Evolutionary conservation across 2,888 invertebrate species (phyloP).

Genomic region (Parnassius smintheus): DNA sequence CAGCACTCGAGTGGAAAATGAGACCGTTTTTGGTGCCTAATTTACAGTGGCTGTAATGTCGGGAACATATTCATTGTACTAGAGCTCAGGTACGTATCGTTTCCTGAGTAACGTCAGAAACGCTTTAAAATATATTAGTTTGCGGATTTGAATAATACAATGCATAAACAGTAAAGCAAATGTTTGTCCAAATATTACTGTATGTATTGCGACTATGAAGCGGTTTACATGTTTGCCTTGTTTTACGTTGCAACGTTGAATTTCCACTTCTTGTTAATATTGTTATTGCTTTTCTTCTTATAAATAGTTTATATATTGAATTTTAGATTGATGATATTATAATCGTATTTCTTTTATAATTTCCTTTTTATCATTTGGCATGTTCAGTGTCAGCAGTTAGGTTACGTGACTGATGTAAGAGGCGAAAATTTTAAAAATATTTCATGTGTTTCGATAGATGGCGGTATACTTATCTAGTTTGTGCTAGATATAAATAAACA

Average conservation of each 20-base stretch:
- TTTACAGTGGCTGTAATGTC: constrained; percentile 71
- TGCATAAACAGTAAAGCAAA: constrained; percentile 42
- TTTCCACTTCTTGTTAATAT: neutral
- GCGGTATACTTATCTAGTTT: no score
- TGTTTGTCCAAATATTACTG: constrained; percentile 36
- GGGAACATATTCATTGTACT: constrained; percentile 57
- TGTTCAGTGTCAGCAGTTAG: no score
- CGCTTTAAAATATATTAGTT: constrained; percentile 61
- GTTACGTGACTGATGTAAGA: no score
- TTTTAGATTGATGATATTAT: no score
- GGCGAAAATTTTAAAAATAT: no score
- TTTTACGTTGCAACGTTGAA: constrained; percentile 17
- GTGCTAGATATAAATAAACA: no score
- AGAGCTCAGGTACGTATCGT: constrained; percentile 51
- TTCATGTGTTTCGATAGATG: no score
- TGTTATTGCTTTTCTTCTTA: neutral
- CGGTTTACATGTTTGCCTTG: constrained; percentile 18
- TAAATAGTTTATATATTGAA: neutral
- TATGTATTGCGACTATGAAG: constrained; percentile 33
- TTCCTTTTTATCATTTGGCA: no score
- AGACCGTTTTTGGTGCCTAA: constrained; percentile 75
- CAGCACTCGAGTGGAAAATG: constrained; percentile 83
- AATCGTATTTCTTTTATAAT: no score
- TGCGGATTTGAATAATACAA: constrained; percentile 54
- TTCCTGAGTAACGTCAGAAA: constrained; percentile 38